Evolutionary conservation across 2,888 invertebrate species (phyloP).

Genomic region (Drosophila prolongata): DNA sequence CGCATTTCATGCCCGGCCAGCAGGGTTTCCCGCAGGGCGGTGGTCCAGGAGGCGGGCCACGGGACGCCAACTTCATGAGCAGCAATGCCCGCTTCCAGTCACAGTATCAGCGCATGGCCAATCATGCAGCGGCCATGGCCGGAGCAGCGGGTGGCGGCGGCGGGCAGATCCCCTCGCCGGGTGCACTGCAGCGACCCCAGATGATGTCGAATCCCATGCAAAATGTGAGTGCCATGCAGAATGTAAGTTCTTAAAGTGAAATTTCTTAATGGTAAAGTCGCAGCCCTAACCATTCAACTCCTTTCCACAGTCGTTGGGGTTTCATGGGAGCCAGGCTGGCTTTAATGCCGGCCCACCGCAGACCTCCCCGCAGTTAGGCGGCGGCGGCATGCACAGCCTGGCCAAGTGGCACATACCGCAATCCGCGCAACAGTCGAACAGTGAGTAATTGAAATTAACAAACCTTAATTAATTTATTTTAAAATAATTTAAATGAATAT

Average conservation of each 20-base stretch:
- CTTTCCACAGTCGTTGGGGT: conserved; percentile 81
- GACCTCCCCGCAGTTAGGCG: conserved; percentile 82
- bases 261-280: neutral
- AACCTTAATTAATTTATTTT: neutral
- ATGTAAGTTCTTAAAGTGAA: neutral
- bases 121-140: conserved; percentile 85
- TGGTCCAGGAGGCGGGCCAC: conserved; percentile 79
- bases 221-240: conserved; percentile 80
- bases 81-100: conserved; percentile 84
- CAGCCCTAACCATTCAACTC: neutral
- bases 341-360: conserved; percentile 85
- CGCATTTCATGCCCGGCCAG: conserved; percentile 84
- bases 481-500: no score
- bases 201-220: conserved; percentile 85
- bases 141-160: conserved; percentile 77
- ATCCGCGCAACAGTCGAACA: conserved; percentile 84
- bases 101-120: conserved; percentile 84
- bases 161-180: conserved; percentile 82
- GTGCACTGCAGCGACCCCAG: conserved; percentile 81
- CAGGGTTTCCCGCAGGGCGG: conserved; percentile 83
- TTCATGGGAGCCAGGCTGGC: conserved; percentile 85
- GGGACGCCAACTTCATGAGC: conserved; percentile 84
- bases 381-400: conserved; percentile 77
- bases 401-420: conserved; percentile 91
- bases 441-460: conserved; percentile 71